A percentile compares a stretch with the other conserved stretches of the same genome.
Evolutionary conservation across 2,888 invertebrate species (phyloP).

Genomic region (Sarcophaga caerulescens): DNA sequence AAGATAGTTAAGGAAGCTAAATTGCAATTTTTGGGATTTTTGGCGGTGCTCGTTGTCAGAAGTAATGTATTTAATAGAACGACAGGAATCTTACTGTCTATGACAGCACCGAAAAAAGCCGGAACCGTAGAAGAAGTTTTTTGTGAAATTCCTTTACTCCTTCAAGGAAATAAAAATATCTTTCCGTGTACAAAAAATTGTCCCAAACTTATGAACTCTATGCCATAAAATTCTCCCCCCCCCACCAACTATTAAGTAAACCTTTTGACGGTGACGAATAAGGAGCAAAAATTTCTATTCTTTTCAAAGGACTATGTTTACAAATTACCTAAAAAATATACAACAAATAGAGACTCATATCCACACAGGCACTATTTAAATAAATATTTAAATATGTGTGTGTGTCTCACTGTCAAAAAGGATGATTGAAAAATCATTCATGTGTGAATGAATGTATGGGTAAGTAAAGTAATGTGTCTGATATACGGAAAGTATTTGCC

Average conservation of each 20-base stretch:
- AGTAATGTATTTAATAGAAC: neutral
- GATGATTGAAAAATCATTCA: slow-evolving; percentile 32
- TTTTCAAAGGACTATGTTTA: slow-evolving; percentile 45
- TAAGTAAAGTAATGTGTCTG: neutral
- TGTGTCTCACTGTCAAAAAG: neutral
- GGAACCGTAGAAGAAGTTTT: too few species aligned
- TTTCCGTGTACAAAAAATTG: neutral
- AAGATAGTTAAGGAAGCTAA: too few species aligned
- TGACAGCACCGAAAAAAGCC: too few species aligned
- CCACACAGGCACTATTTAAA: neutral
- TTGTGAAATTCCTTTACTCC: too few species aligned
- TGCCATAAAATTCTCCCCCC: neutral
- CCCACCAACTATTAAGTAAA: too few species aligned
- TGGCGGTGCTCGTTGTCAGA: neutral
- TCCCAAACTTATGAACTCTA: neutral
- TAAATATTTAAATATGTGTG: neutral
- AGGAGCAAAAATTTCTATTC: slow-evolving; percentile 33
- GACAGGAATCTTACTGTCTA: neutral
- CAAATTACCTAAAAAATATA: slow-evolving; percentile 49
- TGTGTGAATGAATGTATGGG: slow-evolving; percentile 8
- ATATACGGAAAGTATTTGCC: slow-evolving; percentile 17
- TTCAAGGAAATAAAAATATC: neutral
- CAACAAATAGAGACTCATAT: slow-evolving; percentile 15
- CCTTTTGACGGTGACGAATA: too few species aligned
- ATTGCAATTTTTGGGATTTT: too few species aligned